Evolutionary conservation across 2,888 invertebrate species (phyloP).

Genomic region (Caenorhabditis macrosperma): DNA sequence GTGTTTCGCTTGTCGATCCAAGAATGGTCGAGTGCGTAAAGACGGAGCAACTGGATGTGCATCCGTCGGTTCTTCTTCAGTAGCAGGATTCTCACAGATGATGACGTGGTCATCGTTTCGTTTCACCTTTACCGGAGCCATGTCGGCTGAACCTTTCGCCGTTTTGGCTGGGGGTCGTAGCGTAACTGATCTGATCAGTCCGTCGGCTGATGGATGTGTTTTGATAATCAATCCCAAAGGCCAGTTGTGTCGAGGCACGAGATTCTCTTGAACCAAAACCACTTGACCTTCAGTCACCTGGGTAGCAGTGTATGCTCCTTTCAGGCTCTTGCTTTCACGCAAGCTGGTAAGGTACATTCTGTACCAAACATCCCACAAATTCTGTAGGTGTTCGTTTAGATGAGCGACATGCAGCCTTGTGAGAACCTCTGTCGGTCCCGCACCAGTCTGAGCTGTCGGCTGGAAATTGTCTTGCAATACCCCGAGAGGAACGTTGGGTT

Average conservation of each 20-base stretch:
- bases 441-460: not conserved
- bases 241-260: not conserved
- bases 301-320: not conserved
- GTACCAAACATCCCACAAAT: not conserved
- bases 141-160: too few species aligned
- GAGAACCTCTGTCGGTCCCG: not conserved
- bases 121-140: too few species aligned
- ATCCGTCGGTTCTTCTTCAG: too few species aligned
- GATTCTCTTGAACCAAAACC: not conserved
- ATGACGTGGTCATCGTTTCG: too few species aligned
- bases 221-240: not conserved
- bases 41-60: too few species aligned
- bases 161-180: too few species aligned
- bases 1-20: too few species aligned
- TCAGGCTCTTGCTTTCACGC: not conserved
- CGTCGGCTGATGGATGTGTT: not conserved
- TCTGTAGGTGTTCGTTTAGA: not conserved
- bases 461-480: not conserved
- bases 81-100: too few species aligned
- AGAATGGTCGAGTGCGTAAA: too few species aligned
- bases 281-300: not conserved
- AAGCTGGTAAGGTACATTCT: not conserved
- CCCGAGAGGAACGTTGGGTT: not conserved
- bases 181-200: not conserved
- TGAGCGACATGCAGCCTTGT: not conserved